Evolutionary conservation across 2,797 vertebrate genomes (phyloP), one percentile per base, ranked within the genome.

Genomic region (Xiphophorus birchmanni): DNA sequence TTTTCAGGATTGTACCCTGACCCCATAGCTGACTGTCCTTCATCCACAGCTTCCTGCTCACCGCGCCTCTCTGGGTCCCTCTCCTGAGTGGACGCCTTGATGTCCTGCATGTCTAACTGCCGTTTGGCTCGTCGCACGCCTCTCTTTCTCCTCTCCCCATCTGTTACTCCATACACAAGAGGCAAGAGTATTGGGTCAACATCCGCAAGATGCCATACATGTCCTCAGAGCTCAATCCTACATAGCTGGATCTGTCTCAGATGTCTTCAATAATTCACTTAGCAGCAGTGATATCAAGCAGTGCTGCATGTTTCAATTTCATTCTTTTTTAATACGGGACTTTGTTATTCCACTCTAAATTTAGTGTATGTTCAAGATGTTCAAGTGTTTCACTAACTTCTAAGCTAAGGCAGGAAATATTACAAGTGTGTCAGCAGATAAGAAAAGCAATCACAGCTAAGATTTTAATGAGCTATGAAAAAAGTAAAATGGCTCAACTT

Each of bases 1-100:
- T 99, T 99, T 80, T 98, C 96, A 0, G 98, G 97, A 82, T 98
- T 98, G 89, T 95, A 96, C 0, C 90, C 92, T 29, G 95, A 95
- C 42, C 95, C 91, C 0, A 76, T 89, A 3, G 86, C 79, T 15
- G 92, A 93, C 77, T 90, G 75, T 42, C 72, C 92, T 58, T 90
- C 84, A 44, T 95, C 95, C 78, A 35, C 85, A 35, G 88, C 86
- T 88, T 77, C 90, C n/a, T 94, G 93, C 48, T 17, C 88, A 4
- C 89, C 71, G 40, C 90, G 92, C 77, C 84, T 94, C 86, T 60
- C 82, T 12, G 79, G 74, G 79, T 78, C 95, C 65, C 87, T 87
- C 90, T 94, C 86, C 90, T 91, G 94, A 9, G 93, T 87, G 88
- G 92, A 92, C 76, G 90, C 90, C 86, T 94, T 94, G 37, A 89